Conservation (phyloP, 2,113 vertebrate genomes). For the Salvelinus namaycush region DNA sequence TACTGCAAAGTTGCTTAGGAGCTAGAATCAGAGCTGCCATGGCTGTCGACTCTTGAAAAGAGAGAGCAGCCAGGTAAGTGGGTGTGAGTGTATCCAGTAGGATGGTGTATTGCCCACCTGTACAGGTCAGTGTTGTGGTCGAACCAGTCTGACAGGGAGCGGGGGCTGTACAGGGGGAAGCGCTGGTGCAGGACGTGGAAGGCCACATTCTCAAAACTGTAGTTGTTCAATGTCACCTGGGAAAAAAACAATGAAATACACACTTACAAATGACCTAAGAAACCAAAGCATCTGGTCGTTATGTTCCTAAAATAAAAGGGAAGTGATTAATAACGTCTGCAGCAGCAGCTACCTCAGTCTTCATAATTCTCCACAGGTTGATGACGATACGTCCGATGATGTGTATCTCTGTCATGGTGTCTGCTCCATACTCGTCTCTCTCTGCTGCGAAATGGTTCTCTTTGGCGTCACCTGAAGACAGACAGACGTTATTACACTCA, state of each 20-base stretch:
- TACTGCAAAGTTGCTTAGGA: too few relatives aligned
- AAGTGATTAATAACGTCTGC: background rate
- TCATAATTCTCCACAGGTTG: constrained; percentile 98
- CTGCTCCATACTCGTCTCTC: constrained; percentile 89
- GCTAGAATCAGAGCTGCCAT: too few relatives aligned
- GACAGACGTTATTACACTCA: constrained; percentile 20
- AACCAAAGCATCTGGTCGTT: background rate
- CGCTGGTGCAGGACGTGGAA: constrained; percentile 97
- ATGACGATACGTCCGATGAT: constrained; percentile 88
- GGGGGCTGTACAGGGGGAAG: constrained; percentile 88
- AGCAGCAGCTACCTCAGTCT: constrained; percentile 83
- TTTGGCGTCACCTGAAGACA: constrained; percentile 83
- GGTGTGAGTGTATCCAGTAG: background rate
- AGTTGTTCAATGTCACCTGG: constrained; percentile 91
- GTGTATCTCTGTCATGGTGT: constrained; percentile 95
- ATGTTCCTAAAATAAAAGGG: background rate
- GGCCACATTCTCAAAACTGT: constrained; percentile 96
- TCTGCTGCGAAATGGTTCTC: constrained; percentile 89
- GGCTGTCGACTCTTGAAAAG: background rate
- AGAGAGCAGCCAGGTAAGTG: background rate
- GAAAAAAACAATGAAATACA: constrained; percentile 7
- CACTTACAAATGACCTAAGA: background rate
- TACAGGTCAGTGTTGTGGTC: constrained; percentile 90
- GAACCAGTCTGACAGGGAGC: constrained; percentile 96
- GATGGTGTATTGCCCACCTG: constrained; percentile 75